These are phyloP conservation scores for Criorhina ranunculi DNA, from an alignment of 2,888 invertebrate species.

Conservation along the genomic window DNA sequence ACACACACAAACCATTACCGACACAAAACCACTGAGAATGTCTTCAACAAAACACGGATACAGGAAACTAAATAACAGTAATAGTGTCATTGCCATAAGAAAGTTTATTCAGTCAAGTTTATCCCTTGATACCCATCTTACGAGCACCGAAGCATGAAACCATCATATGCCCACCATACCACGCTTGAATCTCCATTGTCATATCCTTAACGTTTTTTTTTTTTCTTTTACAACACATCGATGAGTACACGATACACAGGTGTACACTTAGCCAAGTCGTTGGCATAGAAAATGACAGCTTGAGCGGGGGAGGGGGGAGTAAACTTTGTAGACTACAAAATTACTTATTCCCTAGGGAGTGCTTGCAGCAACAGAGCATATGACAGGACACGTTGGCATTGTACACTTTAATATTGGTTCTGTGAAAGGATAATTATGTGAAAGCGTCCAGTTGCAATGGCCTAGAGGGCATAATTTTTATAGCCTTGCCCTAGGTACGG, in stretches of 20 bases:
- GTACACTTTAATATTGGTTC: conserved; percentile 47
- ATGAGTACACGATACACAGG: conserved; percentile 73
- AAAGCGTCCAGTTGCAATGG: conserved; percentile 68
- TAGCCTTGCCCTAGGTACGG: conserved; percentile 42
- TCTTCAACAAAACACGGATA: conserved; percentile 15
- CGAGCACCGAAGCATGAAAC: neutral
- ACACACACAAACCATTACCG: neutral
- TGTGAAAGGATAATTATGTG: conserved; percentile 67
- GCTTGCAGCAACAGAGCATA: conserved; percentile 18
- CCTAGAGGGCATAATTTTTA: conserved; percentile 14
- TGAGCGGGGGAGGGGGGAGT: no score
- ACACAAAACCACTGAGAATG: neutral
- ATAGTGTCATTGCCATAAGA: conserved; percentile 62
- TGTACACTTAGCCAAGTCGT: conserved; percentile 67
- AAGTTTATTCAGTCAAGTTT: conserved; percentile 67
- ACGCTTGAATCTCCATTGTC: no score
- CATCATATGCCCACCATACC: neutral
- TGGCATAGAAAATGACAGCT: conserved; percentile 52
- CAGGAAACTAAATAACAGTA: conserved; percentile 16
- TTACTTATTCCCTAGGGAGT: conserved; percentile 61
- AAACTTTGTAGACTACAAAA: conserved; percentile 71
- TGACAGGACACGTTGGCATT: conserved; percentile 24
- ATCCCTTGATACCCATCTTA: conserved; percentile 59
- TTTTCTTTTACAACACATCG: conserved; percentile 50
- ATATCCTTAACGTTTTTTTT: conserved; percentile 27